Evolutionary conservation across 2,113 vertebrate genomes (phyloP).

Genomic region (Epinephelus cyanopodus): DNA sequence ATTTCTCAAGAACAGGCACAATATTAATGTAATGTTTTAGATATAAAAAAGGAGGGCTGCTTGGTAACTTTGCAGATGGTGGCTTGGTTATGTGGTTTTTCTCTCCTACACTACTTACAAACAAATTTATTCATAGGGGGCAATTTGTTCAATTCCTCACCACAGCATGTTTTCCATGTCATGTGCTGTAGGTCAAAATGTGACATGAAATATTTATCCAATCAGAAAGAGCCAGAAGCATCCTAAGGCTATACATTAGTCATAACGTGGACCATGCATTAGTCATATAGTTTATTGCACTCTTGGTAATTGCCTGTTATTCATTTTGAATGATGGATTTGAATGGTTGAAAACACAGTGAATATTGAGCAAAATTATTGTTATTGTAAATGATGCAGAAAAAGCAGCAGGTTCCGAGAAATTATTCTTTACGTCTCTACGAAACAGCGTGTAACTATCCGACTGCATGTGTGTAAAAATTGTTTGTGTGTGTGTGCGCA

Average conservation of each 20-base stretch:
- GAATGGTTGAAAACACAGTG: constrained; percentile 56
- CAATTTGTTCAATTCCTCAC: constrained; percentile 70
- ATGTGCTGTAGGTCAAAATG: constrained; percentile 67
- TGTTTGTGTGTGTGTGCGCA: not conserved
- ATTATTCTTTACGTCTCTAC: constrained; percentile 18
- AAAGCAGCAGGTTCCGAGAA: not conserved
- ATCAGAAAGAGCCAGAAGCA: constrained; percentile 73
- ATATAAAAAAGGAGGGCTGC: not conserved
- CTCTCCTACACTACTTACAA: constrained; percentile 12
- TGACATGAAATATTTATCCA: constrained; percentile 82
- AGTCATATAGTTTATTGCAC: constrained; percentile 75
- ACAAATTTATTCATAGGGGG: constrained; percentile 71
- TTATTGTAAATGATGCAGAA: constrained; percentile 45
- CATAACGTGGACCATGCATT: constrained; percentile 70
- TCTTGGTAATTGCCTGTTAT: constrained; percentile 73
- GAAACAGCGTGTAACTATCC: not conserved
- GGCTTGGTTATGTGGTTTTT: not conserved
- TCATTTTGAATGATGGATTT: constrained; percentile 72
- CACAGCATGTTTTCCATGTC: constrained; percentile 66
- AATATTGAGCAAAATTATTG: constrained; percentile 58
- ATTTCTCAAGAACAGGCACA: constrained; percentile 2
- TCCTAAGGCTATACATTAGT: constrained; percentile 81
- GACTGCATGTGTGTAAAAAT: constrained; percentile 1
- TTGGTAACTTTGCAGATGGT: constrained; percentile 1
- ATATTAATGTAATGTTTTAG: constrained; percentile 16